Evolutionary conservation across 2,888 invertebrate genomes (phyloP), one percentile per base, ranked within the genome.

Genomic region (Drepana falcataria): DNA sequence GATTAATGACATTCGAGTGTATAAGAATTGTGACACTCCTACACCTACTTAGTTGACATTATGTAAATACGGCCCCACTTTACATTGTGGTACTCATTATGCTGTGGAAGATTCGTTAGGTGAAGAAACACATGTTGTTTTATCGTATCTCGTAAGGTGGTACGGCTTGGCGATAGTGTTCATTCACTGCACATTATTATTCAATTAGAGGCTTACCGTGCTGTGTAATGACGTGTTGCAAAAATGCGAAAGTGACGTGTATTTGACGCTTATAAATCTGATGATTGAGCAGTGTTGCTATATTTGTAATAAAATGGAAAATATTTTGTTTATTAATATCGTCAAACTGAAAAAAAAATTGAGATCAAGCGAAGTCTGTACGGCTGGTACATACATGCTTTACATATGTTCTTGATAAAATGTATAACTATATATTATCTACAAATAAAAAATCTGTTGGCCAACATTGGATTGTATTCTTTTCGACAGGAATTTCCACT

Each of bases 71-170:
- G 76, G 79, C 65, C 77, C 87, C 87, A 87, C 88, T 89, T 85
- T 87, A 87, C 87, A 87, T 88, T 90, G 89, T 88, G 76, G 83
- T 85, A 79, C 87, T 91, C 88, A 91, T 89, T 91, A 90, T 90
- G 79, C 86, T 64, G 73, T 72, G 75, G 85, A 83, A 87, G 91
- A 90, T 89, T 90, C 89, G 90, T 89, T 89, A 91, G 90, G 91
- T 90, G 91, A 91, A 89, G 90, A 90, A 91, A 91, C 91, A 91
- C 79, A 85, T 91, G 91, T 91, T 89, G 90, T 89, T 88, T 89
- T 90, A 90, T 89, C 83, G 72, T 74, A 73, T 71, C 71, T 71
- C 60, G 66, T 56, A 59, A 57, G 51, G 54, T 35, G 63, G 79
- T 73, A 73, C 59, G 65, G 79, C 21, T 37, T 60, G 40, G 47